Evolutionary conservation across 2,113 vertebrate genomes (phyloP).

Genomic region (Clupea harengus): DNA sequence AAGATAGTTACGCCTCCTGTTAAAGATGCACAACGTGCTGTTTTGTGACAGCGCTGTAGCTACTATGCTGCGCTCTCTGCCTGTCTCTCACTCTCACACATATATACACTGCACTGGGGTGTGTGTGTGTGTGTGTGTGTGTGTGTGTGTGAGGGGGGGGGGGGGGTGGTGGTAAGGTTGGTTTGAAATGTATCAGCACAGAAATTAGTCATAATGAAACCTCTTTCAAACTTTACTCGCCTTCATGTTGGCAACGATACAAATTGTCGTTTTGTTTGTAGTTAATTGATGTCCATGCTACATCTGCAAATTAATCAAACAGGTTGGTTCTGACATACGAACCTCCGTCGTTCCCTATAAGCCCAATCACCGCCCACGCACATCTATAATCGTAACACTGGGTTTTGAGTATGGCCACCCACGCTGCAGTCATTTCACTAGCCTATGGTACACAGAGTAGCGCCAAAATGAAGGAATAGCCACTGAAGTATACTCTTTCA

Average conservation of each 20-base stretch:
- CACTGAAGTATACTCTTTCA: too few species aligned
- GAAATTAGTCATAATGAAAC: too few species aligned
- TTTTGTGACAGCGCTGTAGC: background rate
- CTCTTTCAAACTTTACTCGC: background rate
- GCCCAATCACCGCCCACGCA: background rate
- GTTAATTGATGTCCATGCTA: background rate
- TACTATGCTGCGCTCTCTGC: background rate
- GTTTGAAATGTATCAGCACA: too few species aligned
- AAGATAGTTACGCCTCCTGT: slow-evolving; percentile 19
- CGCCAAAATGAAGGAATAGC: background rate
- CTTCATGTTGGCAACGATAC: background rate
- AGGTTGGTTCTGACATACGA: background rate
- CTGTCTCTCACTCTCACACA: too few species aligned
- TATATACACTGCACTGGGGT: too few species aligned
- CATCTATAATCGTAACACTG: slow-evolving; percentile 11
- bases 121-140: too few species aligned
- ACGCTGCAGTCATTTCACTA: slow-evolving; percentile 4
- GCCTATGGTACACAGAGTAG: background rate
- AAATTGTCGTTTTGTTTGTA: background rate
- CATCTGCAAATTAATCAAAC: background rate
- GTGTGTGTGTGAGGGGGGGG: too few species aligned
- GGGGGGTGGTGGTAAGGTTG: too few species aligned
- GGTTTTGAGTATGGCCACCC: slow-evolving; percentile 5
- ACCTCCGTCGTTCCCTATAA: background rate
- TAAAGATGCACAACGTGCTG: slow-evolving; percentile 12